phyloP scores from a whole-genome alignment of 2,888 invertebrate species.

The Morpho achilles region DNA sequence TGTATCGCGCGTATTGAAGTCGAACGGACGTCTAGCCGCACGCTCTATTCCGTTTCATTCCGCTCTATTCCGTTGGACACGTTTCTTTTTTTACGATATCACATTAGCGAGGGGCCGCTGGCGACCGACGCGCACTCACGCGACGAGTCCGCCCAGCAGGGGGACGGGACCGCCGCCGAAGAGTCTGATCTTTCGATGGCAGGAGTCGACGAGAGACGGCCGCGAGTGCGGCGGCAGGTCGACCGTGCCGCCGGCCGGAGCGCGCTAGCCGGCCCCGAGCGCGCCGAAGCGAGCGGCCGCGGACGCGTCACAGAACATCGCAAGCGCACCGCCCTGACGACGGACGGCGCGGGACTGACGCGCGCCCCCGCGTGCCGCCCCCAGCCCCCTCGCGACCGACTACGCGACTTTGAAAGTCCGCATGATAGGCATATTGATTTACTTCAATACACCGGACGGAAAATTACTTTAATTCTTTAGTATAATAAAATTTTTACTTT shows the following conservation, averaged over 20 bases:
- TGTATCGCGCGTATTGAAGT: too few relatives aligned
- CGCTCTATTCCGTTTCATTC: too few relatives aligned
- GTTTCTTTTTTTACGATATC: too few relatives aligned
- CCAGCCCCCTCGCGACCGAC: too few relatives aligned
- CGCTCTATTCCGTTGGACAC: too few relatives aligned
- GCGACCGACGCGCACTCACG: slow-evolving; percentile 76
- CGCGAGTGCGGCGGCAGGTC: slow-evolving; percentile 72
- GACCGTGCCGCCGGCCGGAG: slow-evolving; percentile 62
- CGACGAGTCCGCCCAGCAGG: slow-evolving; percentile 84
- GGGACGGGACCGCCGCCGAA: slow-evolving; percentile 83
- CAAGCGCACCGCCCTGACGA: slow-evolving; percentile 56
- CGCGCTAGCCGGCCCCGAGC: slow-evolving; percentile 55
- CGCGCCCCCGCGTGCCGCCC: slow-evolving; percentile 9
- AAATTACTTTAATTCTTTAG: too few relatives aligned
- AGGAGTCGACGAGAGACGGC: slow-evolving; percentile 84
- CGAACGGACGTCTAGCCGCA: too few relatives aligned
- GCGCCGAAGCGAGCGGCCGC: slow-evolving; percentile 40
- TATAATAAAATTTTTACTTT: too few relatives aligned
- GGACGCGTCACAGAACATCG: slow-evolving; percentile 78
- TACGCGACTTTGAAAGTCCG: too few relatives aligned
- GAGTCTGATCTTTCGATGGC: slow-evolving; percentile 85
- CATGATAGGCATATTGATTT: too few relatives aligned
- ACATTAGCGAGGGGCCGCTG: slow-evolving; percentile 8
- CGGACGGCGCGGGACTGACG: slow-evolving; percentile 72
- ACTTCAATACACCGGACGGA: too few relatives aligned